Conservation (phyloP, 2,888 invertebrate species). For the Chrysopilus asiliformis region DNA sequence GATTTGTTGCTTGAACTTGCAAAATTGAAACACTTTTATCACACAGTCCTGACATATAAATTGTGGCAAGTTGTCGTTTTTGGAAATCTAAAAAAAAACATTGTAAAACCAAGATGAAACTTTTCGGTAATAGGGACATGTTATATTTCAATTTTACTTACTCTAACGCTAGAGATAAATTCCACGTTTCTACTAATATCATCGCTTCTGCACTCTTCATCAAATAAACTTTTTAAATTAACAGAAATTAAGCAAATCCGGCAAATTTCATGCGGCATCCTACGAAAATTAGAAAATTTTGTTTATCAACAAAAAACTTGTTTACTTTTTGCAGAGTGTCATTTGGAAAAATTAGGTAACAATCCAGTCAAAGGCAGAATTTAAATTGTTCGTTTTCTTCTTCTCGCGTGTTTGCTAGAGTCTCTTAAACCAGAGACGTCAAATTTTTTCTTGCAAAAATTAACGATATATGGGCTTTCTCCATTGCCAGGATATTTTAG, state of each 20-base stretch:
- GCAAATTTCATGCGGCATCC: background rate
- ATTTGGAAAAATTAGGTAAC: too few species aligned
- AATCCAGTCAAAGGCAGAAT: too few species aligned
- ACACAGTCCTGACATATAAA: conserved; percentile 1
- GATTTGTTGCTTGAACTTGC: conserved; percentile 1
- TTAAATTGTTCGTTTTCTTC: too few species aligned
- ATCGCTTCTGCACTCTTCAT: background rate
- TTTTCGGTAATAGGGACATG: background rate
- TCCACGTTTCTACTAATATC: background rate
- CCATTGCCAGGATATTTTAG: too few species aligned
- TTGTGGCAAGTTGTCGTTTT: conserved; percentile 3
- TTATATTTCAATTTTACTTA: too few species aligned
- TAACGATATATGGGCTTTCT: too few species aligned
- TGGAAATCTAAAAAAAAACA: background rate
- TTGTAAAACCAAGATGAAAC: background rate
- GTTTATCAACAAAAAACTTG: too few species aligned
- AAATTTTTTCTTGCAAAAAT: too few species aligned
- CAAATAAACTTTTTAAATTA: background rate
- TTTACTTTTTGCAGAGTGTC: too few species aligned
- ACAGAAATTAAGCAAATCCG: conserved; percentile 1
- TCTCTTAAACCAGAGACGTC: too few species aligned
- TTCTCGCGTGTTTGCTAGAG: too few species aligned
- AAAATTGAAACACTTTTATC: background rate
- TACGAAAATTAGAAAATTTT: too few species aligned
- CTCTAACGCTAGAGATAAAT: conserved; percentile 1